Base-by-base conservation (phyloP, 1,140 invertebrate species). In the Potamilus streckersoni region DNA sequence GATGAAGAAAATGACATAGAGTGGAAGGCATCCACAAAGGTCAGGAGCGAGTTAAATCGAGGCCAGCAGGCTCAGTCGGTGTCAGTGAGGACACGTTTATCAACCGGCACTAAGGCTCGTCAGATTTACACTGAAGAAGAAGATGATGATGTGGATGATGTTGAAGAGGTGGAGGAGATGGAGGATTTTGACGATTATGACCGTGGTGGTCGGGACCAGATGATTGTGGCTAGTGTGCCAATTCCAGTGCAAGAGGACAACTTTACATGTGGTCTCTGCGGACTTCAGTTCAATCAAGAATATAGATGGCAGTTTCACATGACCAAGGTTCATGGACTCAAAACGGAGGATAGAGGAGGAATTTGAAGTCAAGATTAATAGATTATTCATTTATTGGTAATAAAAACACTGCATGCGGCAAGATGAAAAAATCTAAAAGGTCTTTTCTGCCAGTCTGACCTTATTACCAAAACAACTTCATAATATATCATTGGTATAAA, bases 211-310 rank as follows among this genome's bases (percentile, higher is more conserved):
- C 5, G 12, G 16, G 58, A 38, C 19, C 59, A 71, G 15, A 57
- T 72, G 17, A 16, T 11, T 14, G 15, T 15, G 38, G 38, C 15
- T 20, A 57, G 5, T 60, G 61, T 61, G 23, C 20, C 66, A 23
- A 69, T 13, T 27, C 13, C 23, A 17, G n/a, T 56, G 4, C 17
- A 38, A 59, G 60, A 49, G 17, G 65, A 49, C n/a, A 38, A 59
- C 17, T 68, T 27, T 19, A 71, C 56, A 38, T 77, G 75, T 72
- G 56, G n/a, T n/a, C 14, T 77, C 13, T 77, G 75, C 64, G 75
- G 75, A 63, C 38, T 77, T 20, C 70, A 77, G n/a, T 77, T 77
- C 59, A 77, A 77, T 55, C 75, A 77, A 27, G 58, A 72, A 17
- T 77, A 77, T 56, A 65, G 75, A 56, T 63, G 55, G 58, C 69